Percentiles rank a stretch among this genome's conserved stretches.
Evolutionary conservation across 2,113 vertebrate species (phyloP).

Genomic region (Oostethus manadensis): DNA sequence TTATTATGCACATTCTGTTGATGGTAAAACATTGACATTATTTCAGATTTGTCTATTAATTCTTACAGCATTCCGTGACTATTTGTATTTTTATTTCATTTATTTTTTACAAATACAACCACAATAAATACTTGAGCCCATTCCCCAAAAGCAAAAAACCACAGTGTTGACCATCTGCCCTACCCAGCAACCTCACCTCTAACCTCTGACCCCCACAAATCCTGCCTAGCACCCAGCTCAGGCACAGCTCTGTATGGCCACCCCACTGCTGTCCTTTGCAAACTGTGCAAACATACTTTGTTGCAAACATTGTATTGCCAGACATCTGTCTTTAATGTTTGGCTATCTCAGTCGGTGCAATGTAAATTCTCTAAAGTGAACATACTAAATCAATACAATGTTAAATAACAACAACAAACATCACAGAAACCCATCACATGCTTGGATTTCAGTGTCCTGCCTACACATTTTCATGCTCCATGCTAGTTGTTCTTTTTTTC

Average conservation of each 20-base stretch:
- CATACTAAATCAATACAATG: background rate
- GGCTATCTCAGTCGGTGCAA: too few relatives aligned
- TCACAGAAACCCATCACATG: background rate
- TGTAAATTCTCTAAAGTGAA: background rate
- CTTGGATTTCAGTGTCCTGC: background rate
- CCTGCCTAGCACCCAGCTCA: constrained; percentile 37
- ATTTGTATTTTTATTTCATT: constrained; percentile 9
- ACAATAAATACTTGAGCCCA: constrained; percentile 32
- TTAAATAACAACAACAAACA: background rate
- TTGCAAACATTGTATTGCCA: constrained; percentile 2
- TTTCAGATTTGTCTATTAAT: background rate
- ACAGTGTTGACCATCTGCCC: constrained; percentile 69
- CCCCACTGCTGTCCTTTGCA: constrained; percentile 28
- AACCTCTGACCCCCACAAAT: constrained; percentile 72
- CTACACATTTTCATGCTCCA: constrained; percentile 1
- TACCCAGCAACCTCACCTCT: constrained; percentile 63
- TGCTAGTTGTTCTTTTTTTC: background rate
- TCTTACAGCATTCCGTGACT: background rate
- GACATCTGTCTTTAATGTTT: background rate
- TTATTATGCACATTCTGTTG: background rate
- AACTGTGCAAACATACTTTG: constrained; percentile 9
- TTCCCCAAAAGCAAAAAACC: constrained; percentile 48
- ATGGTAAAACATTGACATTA: background rate
- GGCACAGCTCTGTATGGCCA: constrained; percentile 26
- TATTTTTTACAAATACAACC: constrained; percentile 21